A percentile compares a stretch with the other conserved stretches of the same genome.
Conservation (phyloP, 2,888 invertebrate species). For the Himalopsyche kuldschensis region DNA sequence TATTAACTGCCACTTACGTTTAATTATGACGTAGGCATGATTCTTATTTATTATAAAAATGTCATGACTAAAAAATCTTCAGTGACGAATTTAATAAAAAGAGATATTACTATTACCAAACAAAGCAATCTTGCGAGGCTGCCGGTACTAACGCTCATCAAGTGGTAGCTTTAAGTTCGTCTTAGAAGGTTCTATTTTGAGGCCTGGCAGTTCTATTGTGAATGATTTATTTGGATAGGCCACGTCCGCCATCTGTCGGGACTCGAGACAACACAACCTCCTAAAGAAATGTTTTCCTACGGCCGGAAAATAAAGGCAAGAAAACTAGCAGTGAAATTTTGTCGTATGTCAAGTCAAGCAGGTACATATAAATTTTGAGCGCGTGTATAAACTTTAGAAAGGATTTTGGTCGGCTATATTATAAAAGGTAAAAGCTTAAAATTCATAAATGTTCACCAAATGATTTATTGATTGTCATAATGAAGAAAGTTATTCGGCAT, state of each 20-base stretch:
- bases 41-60: too few species aligned
- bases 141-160: not conserved
- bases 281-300: not conserved
- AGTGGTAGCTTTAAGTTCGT: not conserved
- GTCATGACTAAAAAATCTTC: too few species aligned
- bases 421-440: too few species aligned
- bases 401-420: too few species aligned
- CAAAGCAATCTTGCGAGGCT: not conserved
- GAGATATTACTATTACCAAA: too few species aligned
- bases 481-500: too few species aligned
- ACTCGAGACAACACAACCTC: not conserved
- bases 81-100: too few species aligned
- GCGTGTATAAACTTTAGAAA: not conserved
- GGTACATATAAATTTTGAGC: not conserved
- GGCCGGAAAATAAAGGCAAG: not conserved
- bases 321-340: not conserved
- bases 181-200: not conserved
- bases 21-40: too few species aligned
- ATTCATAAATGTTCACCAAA: too few species aligned
- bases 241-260: slow-evolving; percentile 2
- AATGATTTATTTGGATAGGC: slow-evolving; percentile 15
- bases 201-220: slow-evolving; percentile 11
- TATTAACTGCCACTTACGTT: too few species aligned
- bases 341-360: not conserved
- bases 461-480: too few species aligned